phyloP scores from a whole-genome alignment of 2,888 invertebrate genomes.

The Cryptus viduatorius region DNA sequence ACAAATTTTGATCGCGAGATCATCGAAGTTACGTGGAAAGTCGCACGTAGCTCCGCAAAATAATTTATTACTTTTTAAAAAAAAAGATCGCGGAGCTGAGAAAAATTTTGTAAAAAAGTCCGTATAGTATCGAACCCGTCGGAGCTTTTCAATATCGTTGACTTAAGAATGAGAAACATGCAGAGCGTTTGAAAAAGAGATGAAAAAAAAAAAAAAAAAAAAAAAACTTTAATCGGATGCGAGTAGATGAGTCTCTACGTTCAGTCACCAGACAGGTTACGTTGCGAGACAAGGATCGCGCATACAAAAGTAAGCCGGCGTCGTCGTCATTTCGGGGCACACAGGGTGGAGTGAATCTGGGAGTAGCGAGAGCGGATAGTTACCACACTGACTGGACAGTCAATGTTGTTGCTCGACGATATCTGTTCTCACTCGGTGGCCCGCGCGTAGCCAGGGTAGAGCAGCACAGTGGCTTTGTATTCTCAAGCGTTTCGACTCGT shows the following conservation, averaged over 20 bases:
- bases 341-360: slow-evolving; percentile 36
- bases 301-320: background rate
- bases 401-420: slow-evolving; percentile 58
- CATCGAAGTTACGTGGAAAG: too few species aligned
- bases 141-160: too few species aligned
- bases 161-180: too few species aligned
- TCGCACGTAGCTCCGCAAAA: too few species aligned
- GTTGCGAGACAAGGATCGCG: background rate
- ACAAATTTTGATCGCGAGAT: too few species aligned
- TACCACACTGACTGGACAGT: slow-evolving; percentile 45
- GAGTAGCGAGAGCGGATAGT: slow-evolving; percentile 58
- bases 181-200: too few species aligned
- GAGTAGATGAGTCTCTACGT: background rate
- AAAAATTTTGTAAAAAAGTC: too few species aligned
- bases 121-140: too few species aligned
- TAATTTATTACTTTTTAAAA: too few species aligned
- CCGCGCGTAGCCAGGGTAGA: slow-evolving; percentile 58
- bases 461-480: slow-evolving; percentile 13
- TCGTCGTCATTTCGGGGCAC: slow-evolving; percentile 2
- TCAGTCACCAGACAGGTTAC: background rate
- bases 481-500: slow-evolving; percentile 4
- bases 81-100: too few species aligned
- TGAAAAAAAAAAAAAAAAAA: background rate
- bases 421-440: slow-evolving; percentile 59
- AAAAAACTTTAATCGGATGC: background rate